Percentiles rank a stretch among this genome's conserved stretches.
These are phyloP conservation scores for Tetragnatha versicolor DNA, from an alignment of 1,140 invertebrate species.

Conservation along the genomic window DNA sequence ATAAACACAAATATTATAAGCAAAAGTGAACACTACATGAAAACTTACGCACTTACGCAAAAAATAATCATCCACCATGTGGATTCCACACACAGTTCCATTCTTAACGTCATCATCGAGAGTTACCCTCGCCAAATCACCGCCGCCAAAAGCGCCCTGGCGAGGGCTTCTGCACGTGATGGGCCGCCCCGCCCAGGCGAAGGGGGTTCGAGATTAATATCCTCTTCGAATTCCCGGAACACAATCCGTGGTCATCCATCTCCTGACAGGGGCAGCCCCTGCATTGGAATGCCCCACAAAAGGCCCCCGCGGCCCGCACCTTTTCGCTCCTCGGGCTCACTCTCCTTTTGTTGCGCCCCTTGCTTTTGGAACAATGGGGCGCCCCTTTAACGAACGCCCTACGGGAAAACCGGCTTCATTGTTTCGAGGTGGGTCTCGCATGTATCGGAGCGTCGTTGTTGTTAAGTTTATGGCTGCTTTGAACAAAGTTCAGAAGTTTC, in stretches of 20 bases:
- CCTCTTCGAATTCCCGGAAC: slow-evolving; percentile 44
- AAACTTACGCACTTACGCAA: no score
- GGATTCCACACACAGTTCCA: no score
- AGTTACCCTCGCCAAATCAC: slow-evolving; percentile 20
- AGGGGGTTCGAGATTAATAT: slow-evolving; percentile 51
- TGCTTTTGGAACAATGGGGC: no score
- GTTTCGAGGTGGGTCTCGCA: no score
- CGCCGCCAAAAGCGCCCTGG: no score
- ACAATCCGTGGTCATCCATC: slow-evolving; percentile 45
- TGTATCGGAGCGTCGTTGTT: no score
- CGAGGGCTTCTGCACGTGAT: slow-evolving; percentile 31
- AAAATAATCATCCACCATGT: no score
- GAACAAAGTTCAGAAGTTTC: no score
- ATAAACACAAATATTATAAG: no score
- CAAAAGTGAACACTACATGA: no score
- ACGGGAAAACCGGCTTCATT: neutral
- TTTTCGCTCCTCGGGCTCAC: slow-evolving; percentile 15
- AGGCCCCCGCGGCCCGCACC: neutral
- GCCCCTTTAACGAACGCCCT: neutral
- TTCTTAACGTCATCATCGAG: slow-evolving; percentile 20
- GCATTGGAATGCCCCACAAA: slow-evolving; percentile 41
- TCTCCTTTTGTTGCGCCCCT: no score
- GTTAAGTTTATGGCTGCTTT: no score
- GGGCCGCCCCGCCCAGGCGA: slow-evolving; percentile 50
- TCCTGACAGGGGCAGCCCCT: slow-evolving; percentile 52